Base-by-base conservation (phyloP, 2,888 invertebrate species). In the Itoplectis maculator region DNA sequence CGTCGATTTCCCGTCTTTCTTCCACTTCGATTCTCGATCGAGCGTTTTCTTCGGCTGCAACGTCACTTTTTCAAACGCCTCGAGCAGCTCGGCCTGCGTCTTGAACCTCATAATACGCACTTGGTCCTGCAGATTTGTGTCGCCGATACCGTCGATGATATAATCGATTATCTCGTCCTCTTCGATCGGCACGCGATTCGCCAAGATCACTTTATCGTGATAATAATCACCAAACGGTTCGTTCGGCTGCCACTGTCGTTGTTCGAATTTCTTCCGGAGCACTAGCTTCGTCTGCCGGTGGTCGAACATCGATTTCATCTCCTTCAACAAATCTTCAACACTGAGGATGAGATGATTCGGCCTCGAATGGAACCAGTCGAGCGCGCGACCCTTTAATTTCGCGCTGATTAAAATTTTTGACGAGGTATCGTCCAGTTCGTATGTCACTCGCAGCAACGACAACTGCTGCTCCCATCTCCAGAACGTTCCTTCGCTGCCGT, bases 151-250 rank as follows among this genome's bases (percentile, higher is more conserved):
- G n/a, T 79, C 73, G 29, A 84, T 72, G 9, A 83, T 40, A 37
- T 84, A 83, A 13, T 85, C 85, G 49, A 82, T 56, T 0, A 81
- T 77, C 65, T 85, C 75, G 18, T 73, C 77, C 2, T 70, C 70
- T 13, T 61, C 65, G 20, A 85, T 65, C 0, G 82, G 85, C 9
- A 83, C 75, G 7, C 74, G 56, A 54, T 85, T 85, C 3, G 73
- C 83, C 11, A 84, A 45, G 13, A 86, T 74, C 15, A 83, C 69
- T 63, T 86, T 85, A 42, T 82, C 81, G n/a, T 85, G 80, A 40
- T 65, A 79, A 76, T 84, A 83, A 54, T 86, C 85, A 15, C 73
- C 51, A 51, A 83, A 86, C 13, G 68, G 49, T 49, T 83, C 83
- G 18, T n/a, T 47, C 23, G 20, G 9, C 37, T 79, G 73, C 85